Evolutionary conservation across 2,888 invertebrate species (phyloP).

Genomic region (Digitonthophagus gazella): DNA sequence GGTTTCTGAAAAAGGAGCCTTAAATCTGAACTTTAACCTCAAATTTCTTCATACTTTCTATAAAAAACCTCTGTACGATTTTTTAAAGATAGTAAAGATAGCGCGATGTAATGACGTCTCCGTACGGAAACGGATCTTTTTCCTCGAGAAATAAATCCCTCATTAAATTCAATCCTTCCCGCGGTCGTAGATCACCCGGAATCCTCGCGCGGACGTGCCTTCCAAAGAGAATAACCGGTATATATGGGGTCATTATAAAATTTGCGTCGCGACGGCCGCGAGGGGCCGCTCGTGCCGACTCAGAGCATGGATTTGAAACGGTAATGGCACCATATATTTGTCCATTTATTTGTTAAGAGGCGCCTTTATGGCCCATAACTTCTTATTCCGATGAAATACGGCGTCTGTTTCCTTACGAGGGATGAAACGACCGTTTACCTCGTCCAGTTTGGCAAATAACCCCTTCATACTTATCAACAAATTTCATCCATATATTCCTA

Average conservation of each 20-base stretch:
- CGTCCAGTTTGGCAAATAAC: not conserved
- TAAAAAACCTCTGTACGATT: too few relatives aligned
- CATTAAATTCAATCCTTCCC: not conserved
- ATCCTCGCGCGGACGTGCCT: not conserved
- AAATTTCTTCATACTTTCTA: too few relatives aligned
- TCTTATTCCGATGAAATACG: conserved; percentile 28
- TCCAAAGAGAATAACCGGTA: conserved; percentile 4
- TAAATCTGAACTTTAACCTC: too few relatives aligned
- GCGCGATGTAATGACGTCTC: too few relatives aligned
- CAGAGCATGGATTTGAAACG: conserved; percentile 22
- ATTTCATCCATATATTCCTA: too few relatives aligned
- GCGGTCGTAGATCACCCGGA: not conserved
- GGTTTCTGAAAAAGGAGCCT: too few relatives aligned
- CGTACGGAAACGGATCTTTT: not conserved
- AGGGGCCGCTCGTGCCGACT: not conserved
- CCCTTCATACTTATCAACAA: not conserved
- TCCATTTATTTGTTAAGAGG: conserved; percentile 30
- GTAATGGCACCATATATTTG: conserved; percentile 27
- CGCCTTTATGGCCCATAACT: conserved; percentile 29
- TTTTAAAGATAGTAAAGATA: too few relatives aligned
- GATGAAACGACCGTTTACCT: conserved; percentile 24
- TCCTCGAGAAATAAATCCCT: not conserved
- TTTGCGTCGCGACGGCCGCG: conserved; percentile 7
- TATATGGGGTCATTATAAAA: conserved; percentile 19
- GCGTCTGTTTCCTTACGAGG: conserved; percentile 22